phyloP scores from a whole-genome alignment of 2,797 vertebrate genomes.

The Sibirionetta formosa region DNA sequence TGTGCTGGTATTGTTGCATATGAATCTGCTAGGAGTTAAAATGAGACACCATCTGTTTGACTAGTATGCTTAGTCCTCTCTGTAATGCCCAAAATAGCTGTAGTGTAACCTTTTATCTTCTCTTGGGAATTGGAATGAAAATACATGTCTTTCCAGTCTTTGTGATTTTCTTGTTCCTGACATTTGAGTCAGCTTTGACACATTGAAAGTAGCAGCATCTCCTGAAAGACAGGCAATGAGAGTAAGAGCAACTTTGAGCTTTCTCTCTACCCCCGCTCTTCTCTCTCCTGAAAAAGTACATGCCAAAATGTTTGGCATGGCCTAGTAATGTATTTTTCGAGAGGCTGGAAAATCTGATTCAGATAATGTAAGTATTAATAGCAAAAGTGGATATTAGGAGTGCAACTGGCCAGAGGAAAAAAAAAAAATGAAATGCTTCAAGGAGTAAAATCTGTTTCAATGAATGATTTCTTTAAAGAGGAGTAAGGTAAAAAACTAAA shows the following conservation, averaged over 20 bases:
- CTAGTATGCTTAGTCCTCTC: neutral
- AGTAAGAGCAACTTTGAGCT: neutral
- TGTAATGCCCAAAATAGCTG: neutral
- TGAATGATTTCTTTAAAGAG: neutral
- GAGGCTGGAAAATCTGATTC: neutral
- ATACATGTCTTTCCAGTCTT: conserved; percentile 19
- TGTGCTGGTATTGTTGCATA: neutral
- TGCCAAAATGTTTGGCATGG: neutral
- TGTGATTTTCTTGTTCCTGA: neutral
- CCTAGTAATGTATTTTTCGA: neutral
- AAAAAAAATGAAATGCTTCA: neutral
- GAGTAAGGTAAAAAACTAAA: neutral
- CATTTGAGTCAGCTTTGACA: conserved; percentile 33
- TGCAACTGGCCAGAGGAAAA: neutral
- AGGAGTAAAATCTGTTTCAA: neutral
- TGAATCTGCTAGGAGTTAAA: neutral
- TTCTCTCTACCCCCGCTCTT: neutral
- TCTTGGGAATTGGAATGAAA: conserved; percentile 8
- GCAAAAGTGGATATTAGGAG: neutral
- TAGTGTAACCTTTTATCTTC: conserved; percentile 18
- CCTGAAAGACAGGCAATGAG: neutral
- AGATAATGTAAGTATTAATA: neutral
- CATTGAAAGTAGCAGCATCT: conserved; percentile 3
- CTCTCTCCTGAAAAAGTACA: neutral
- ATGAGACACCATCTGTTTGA: neutral